These are phyloP conservation scores for Semicossyphus pulcher DNA, from an alignment of 2,113 vertebrate genomes.

Conservation along the genomic window DNA sequence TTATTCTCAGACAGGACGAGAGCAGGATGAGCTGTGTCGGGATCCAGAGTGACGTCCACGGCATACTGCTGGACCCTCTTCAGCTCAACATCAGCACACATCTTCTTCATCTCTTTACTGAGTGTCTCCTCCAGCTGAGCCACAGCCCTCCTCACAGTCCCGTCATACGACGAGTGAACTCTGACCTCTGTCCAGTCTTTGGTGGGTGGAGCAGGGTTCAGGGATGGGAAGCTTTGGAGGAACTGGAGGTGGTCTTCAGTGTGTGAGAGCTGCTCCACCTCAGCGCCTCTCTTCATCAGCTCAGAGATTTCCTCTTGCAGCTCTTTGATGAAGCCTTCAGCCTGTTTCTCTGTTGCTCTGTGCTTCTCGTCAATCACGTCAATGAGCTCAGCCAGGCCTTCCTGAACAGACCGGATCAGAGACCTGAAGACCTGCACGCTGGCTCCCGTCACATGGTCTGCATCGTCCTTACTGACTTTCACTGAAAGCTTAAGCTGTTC, in stretches of 20 bases:
- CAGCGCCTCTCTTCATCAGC: background rate
- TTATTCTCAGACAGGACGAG: background rate
- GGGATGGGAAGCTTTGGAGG: background rate
- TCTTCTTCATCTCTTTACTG: background rate
- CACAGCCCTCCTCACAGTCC: slow-evolving; percentile 7
- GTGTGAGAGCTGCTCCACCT: background rate
- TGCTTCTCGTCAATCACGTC: background rate
- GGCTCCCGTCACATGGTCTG: background rate
- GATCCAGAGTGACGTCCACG: background rate
- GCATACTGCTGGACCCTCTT: background rate
- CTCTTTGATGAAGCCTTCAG: slow-evolving; percentile 1
- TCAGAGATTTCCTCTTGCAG: slow-evolving; percentile 16
- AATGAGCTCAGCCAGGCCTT: background rate
- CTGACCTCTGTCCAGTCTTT: slow-evolving; percentile 23
- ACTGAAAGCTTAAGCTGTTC: background rate
- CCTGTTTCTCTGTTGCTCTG: slow-evolving; percentile 10
- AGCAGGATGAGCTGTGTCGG: background rate
- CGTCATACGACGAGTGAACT: slow-evolving; percentile 2
- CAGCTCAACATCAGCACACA: background rate
- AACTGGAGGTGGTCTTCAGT: background rate
- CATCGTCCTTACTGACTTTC: background rate
- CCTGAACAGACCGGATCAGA: slow-evolving; percentile 15
- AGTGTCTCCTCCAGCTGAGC: slow-evolving; percentile 11
- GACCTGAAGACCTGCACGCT: slow-evolving; percentile 8
- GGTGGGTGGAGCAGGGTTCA: background rate